Conservation (phyloP, 37 sponge, comb jelly and placozoan genomes). For the Bolinopsis microptera region DNA sequence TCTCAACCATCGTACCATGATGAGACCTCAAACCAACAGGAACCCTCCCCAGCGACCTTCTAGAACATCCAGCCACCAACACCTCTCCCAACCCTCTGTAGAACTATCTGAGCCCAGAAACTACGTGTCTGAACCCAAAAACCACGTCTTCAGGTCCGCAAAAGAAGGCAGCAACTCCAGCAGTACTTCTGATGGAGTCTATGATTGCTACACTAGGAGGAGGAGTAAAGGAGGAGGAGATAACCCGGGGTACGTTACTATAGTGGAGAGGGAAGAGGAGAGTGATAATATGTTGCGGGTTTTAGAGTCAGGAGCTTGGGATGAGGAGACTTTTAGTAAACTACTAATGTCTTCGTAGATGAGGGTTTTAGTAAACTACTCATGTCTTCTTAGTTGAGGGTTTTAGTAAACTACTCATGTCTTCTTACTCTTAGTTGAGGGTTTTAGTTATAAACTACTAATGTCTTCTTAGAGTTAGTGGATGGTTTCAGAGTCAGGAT, state of each 20-base stretch:
- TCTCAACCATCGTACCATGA: not conserved
- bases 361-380: not conserved
- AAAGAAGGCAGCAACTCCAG: not conserved
- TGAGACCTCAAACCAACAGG: not conserved
- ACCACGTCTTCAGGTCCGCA: not conserved
- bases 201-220: not conserved
- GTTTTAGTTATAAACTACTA: not conserved
- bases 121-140: not conserved
- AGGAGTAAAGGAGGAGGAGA: not conserved
- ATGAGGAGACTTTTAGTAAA: constrained; percentile 17
- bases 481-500: too few relatives aligned
- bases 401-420: not conserved
- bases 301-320: not conserved
- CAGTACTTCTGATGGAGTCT: not conserved
- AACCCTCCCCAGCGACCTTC: not conserved
- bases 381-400: not conserved
- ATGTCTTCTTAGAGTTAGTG: not conserved
- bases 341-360: not conserved
- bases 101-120: not conserved
- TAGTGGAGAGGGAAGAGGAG: not conserved
- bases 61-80: not conserved
- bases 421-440: constrained; percentile 4
- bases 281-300: not conserved
- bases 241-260: not conserved
- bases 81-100: not conserved